Base-by-base conservation (phyloP, 1,140 invertebrate genomes). In the Ceratitis capitata region DNA sequence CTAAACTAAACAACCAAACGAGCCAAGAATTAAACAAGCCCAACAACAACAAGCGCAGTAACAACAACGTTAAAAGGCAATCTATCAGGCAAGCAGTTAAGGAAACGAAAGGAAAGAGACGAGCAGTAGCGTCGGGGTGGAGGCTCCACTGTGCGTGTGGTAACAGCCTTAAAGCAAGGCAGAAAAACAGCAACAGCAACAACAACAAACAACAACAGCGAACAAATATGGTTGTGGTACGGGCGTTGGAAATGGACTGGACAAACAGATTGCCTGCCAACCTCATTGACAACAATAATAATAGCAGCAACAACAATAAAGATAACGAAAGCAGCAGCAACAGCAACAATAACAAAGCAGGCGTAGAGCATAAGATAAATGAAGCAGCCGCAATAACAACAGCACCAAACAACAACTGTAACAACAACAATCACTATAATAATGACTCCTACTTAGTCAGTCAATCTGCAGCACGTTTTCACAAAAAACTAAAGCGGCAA, bases 381-480 rank as follows among this genome's bases (percentile, higher is more conserved):
- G 51, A 26, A 69, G 32, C 61, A 45, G 39, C 39, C 3, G 1
- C 23, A 61, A 7, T 29, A 9, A 61, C 19, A 26, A 61, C 19
- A 61, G n/a, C 56, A 61, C 23, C 56, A 61, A n/a, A 61, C 23
- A 61, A 61, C n/a, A 61, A 26, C 56, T n/a, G 56, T 61, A 61
- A 61, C 56, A 5, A 78, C 69, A 78, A 78, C 69, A 78, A 78
- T 7, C 69, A 78, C 69, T 78, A 78, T 78, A 78, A 78, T 78
- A 78, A 78, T 78, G 69, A 78, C 69, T 78, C 69, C 69, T 78
- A 78, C 69, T 78, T 78, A 78, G 69, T 78, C 69, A 78, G 69
- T 78, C 69, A 78, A 78, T 78, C 69, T 78, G 45, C 69, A 78
- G 69, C 69, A 78, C 69, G 69, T 78, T 64, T 78, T 78, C 19